Evolutionary conservation across 2,888 invertebrate species (phyloP), one percentile per base, ranked within the genome.

Genomic region (Abscondita cerata): DNA sequence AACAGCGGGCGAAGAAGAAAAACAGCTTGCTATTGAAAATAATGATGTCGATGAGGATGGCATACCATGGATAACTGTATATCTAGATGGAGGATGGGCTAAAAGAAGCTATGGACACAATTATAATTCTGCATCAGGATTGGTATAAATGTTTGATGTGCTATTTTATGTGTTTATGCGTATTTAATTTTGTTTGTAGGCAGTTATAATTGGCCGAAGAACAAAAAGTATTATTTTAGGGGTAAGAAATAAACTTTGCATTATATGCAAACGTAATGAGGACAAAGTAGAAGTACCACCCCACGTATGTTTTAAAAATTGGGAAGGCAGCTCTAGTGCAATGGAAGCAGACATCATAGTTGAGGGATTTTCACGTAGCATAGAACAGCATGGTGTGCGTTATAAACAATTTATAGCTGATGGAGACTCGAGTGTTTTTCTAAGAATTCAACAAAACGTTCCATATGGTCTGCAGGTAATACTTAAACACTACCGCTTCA

Each of bases 361-460:
- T 1, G 33, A 53, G n/a, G 44, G 40, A 9, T 52, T 40, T 40
- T 16, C 11, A n/a, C 12, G 9, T 11, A 53, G 53, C 20, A 12
- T 13, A 16, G 11, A 40, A 25, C 19, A n/a, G n/a, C 53, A 41
- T 15, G 3, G 15, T 15, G 5, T 52, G 12, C 8, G 44, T 12
- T 41, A 53, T 53, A 41, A 41, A 53, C 13, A 20, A n/a, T 53
- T 53, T 12, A 53, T 53, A 12, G 53, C 41, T 13, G 53, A 53
- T 41, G 41, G 41, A 3, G 53, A 41, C 20, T 53, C 20, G 13
- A 18, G 19, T 12, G 41, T 52, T 1, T 53, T n/a, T 38, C 9
- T 1, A 1, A 53, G 41, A 53, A 53, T 53, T 5, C 38, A 53
- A 13, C 25, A 31, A 13, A 13, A 52, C 9, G 53, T 53, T 6